Evolutionary conservation across 2,113 vertebrate genomes (phyloP), one percentile per base, ranked within the genome.

Genomic region (Sprattus sprattus): DNA sequence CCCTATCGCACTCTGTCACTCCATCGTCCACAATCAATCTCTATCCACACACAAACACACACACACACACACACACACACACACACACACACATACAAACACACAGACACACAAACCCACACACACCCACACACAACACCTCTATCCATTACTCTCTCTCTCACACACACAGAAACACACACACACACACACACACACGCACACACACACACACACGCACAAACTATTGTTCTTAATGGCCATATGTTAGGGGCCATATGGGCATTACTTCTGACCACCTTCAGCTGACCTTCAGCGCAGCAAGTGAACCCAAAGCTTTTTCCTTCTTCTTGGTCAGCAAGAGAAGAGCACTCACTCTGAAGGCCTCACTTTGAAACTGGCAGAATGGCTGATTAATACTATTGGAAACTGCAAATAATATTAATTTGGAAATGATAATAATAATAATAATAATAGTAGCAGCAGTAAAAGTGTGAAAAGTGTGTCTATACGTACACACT

Each of bases 231-330:
- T 28, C 82, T 16, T 15, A 54, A 54, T 18, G 52, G 16, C 52
- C 52, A 54, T 54, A 54, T 54, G 50, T 83, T 11, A 4, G 16
- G 25, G 54, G 67, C n/a, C 52, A 84, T 78, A 85, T 85, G 50
- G 85, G 4, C 54, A 28, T 64, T 28, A 49, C 84, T 81, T 85
- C 54, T 64, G 18, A 82, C 10, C 85, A 85, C 80, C 8, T 67
- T 82, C 67, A 39, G 10, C 2, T 82, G 52, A 85, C 81, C 50
- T 46, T 85, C 80, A 64, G 25, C 52, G 20, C 82, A 60, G 11
- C 2, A 54, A 54, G 52, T 20, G 52, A 54, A 54, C 52, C 3
- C 13, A 16, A 18, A 54, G 15, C 52, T 18, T 54, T 54, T 54
- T 18, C 52, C 52, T 54, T 18, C 16, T 11, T 4, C 13, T 54